phyloP scores from a whole-genome alignment of 2,797 vertebrate species.

The Myripristis jacobus region DNA sequence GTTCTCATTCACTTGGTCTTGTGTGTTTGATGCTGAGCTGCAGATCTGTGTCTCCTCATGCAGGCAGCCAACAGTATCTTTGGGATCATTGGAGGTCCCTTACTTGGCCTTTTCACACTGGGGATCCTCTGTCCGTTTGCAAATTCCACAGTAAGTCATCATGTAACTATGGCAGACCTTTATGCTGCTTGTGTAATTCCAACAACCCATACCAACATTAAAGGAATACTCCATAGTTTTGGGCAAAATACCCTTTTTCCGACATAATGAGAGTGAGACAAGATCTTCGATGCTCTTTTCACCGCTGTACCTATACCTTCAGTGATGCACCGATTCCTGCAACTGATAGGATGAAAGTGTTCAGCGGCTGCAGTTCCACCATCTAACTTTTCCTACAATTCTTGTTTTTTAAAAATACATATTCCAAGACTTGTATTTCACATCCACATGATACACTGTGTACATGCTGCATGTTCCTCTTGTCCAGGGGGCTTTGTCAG shows the following conservation, averaged over 20 bases:
- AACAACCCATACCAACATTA: neutral
- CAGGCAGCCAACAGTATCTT: constrained; percentile 82
- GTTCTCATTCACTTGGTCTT: neutral
- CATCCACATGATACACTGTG: too few species aligned
- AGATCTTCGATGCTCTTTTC: too few species aligned
- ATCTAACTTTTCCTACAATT: too few species aligned
- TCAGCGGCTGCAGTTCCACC: too few species aligned
- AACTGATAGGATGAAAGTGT: too few species aligned
- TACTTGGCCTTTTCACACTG: constrained; percentile 83
- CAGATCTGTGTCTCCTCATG: constrained; percentile 19
- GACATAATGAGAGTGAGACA: too few species aligned
- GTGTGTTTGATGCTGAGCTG: neutral
- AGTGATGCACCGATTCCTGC: too few species aligned
- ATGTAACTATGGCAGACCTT: neutral
- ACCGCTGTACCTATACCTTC: too few species aligned
- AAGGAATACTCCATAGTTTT: too few species aligned
- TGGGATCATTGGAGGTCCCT: constrained; percentile 82
- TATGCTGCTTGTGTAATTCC: neutral
- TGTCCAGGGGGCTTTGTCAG: constrained; percentile 87
- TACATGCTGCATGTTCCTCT: neutral
- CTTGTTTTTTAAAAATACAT: too few species aligned
- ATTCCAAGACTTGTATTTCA: too few species aligned
- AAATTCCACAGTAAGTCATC: constrained; percentile 81
- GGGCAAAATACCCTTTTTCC: too few species aligned
- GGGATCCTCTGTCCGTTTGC: constrained; percentile 83